Conservation (phyloP, 2,888 invertebrate genomes). For the Peribatodes rhomboidaria region DNA sequence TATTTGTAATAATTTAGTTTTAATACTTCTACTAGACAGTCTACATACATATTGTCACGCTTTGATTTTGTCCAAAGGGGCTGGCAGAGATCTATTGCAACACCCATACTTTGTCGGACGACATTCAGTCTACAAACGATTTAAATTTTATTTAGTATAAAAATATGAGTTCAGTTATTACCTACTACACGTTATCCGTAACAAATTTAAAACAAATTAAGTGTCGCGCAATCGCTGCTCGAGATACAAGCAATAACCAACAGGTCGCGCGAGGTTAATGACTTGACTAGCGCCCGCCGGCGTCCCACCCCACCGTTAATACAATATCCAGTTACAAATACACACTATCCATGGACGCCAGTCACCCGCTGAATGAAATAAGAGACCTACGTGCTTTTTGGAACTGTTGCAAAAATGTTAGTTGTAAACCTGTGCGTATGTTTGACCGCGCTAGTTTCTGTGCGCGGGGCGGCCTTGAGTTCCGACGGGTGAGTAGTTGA, state of each 20-base stretch:
- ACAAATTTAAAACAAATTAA: neutral
- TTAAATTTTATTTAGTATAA: no score
- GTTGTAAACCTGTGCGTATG: conserved; percentile 35
- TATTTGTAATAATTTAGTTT: no score
- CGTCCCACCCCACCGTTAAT: neutral
- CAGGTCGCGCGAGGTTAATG: conserved; percentile 16
- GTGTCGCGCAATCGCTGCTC: conserved; percentile 10
- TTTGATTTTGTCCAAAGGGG: no score
- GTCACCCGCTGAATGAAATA: conserved; percentile 5
- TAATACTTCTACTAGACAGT: no score
- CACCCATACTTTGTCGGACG: no score
- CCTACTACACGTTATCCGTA: no score
- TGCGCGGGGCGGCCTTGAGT: conserved; percentile 58
- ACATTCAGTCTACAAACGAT: no score
- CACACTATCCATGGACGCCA: conserved; percentile 9
- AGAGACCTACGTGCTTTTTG: conserved; percentile 18
- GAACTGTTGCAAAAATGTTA: conserved; percentile 18
- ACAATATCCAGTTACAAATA: neutral
- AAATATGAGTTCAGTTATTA: no score
- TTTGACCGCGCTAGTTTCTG: conserved; percentile 35
- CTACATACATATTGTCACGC: no score
- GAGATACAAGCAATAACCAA: conserved; percentile 2
- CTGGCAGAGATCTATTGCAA: no score
- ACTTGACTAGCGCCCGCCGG: conserved; percentile 15
- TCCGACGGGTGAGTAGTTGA: conserved; percentile 23